Percentiles rank a stretch among this genome's conserved stretches.
Conservation (phyloP, 2,888 invertebrate genomes). For the Diaphora mendica region DNA sequence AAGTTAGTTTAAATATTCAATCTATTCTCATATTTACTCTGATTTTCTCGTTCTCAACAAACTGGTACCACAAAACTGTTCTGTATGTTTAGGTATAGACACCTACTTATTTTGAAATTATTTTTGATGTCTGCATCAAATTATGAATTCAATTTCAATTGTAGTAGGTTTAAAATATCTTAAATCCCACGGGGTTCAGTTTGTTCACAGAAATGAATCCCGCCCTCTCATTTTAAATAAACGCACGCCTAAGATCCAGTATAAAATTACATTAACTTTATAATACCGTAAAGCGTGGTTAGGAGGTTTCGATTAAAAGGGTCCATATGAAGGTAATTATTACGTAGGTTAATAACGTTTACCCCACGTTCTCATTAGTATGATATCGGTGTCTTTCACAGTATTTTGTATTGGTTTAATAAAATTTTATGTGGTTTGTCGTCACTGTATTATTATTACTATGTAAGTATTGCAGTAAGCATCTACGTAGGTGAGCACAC, state of each 20-base stretch:
- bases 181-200: conserved; percentile 32
- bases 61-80: background rate
- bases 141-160: conserved; percentile 24
- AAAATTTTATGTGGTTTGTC: conserved; percentile 31
- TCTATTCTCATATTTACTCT: background rate
- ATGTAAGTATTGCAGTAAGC: conserved; percentile 4
- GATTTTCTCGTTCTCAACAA: background rate
- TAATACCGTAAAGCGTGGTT: conserved; percentile 65
- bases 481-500: background rate
- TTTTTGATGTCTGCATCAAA: background rate
- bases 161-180: conserved; percentile 24
- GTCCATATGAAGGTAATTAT: conserved; percentile 72
- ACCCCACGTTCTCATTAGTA: conserved; percentile 50
- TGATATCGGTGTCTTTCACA: conserved; percentile 44
- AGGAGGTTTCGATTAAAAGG: conserved; percentile 70
- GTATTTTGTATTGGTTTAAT: conserved; percentile 34
- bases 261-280: conserved; percentile 71
- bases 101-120: background rate
- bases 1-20: too few relatives aligned
- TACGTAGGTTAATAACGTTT: conserved; percentile 58
- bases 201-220: conserved; percentile 25
- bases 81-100: background rate
- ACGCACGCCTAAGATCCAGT: conserved; percentile 64
- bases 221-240: conserved; percentile 62
- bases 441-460: background rate